Base-by-base conservation (phyloP, 2,888 invertebrate species). In the Calameuta pallipes region DNA sequence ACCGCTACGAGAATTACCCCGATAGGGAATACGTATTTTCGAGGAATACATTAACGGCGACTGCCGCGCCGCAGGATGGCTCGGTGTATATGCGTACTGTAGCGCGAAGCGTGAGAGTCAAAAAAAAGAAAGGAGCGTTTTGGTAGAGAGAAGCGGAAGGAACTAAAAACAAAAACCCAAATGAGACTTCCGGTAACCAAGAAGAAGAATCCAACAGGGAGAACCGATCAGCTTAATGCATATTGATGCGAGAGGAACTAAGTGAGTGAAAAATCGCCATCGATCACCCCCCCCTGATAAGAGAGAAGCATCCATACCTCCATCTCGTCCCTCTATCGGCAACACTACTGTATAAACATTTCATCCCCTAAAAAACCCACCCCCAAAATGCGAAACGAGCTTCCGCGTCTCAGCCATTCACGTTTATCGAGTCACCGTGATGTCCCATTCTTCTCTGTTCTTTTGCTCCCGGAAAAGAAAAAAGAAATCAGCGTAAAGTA, bases 221-320 rank as follows among this genome's bases (percentile, higher is more conserved):
- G 89, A 89, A 89, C 88, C 90, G 91, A 91, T 90, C 89, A 89
- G 88, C 91, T 91, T 91, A 91, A 91, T 91, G 91, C 91, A 91
- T 91, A 91, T 91, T 91, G 91, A 91, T 91, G 91, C 87, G 89
- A 88, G 84, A 88, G 85, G 82, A 87, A 85, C 88, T 91, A 91
- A 91, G 91, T 91, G 91, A 91, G 91, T 91, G 91, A 91, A 91
- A 91, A 91, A 91, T 91, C 91, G 90, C 91, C 90, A 91, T 90
- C 90, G 91, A 91, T 91, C 89, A 89, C 84, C 31, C 31, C 87
- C 85, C 82, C 84, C 56, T 73, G 75, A 76, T 36, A 35, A 73
- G 70, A 73, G 36, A 76, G 73, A 69, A 68, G 71, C 35, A 73
- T 34, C 30, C 35, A n/a, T n/a, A 33, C 56, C 81, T 79, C 78